Percentiles rank a stretch among this genome's conserved stretches.
These are phyloP conservation scores for Trachelus stipa DNA, from an alignment of 2,888 invertebrate genomes.

Conservation along the genomic window DNA sequence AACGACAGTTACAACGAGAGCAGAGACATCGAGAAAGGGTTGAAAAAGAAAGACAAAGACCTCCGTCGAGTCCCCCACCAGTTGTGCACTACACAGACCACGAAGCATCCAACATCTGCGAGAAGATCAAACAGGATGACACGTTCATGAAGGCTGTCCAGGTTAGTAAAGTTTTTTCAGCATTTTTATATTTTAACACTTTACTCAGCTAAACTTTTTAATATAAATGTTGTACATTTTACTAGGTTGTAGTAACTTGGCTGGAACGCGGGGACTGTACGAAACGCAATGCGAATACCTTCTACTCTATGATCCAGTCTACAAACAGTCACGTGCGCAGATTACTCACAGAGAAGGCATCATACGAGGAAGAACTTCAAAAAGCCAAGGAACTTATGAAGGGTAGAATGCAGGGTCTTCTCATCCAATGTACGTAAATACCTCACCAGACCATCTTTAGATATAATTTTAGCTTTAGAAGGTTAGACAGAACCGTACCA, in stretches of 20 bases:
- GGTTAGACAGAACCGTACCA: background rate
- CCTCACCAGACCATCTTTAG: background rate
- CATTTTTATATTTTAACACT: background rate
- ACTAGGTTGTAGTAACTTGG: conserved; percentile 87
- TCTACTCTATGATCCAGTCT: conserved; percentile 96
- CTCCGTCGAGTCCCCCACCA: conserved; percentile 83
- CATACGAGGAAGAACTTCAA: conserved; percentile 88
- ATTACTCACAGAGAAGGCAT: conserved; percentile 84
- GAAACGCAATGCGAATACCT: conserved; percentile 89
- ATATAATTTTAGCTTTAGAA: background rate
- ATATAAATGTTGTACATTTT: background rate
- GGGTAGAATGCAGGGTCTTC: conserved; percentile 85
- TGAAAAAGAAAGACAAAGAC: conserved; percentile 76
- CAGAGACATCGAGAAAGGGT: conserved; percentile 81
- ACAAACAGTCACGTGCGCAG: conserved; percentile 93
- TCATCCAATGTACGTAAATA: conserved; percentile 89
- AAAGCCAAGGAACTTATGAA: conserved; percentile 87
- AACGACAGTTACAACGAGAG: conserved; percentile 84
- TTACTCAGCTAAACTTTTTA: background rate
- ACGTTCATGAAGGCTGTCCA: conserved; percentile 87
- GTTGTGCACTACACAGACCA: conserved; percentile 88
- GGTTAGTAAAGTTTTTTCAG: conserved; percentile 62
- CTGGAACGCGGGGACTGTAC: conserved; percentile 94
- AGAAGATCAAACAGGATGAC: conserved; percentile 88
- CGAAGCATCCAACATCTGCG: conserved; percentile 79